Evolutionary conservation across 2,797 vertebrate genomes (phyloP).

Genomic region (Ficedula albicollis): DNA sequence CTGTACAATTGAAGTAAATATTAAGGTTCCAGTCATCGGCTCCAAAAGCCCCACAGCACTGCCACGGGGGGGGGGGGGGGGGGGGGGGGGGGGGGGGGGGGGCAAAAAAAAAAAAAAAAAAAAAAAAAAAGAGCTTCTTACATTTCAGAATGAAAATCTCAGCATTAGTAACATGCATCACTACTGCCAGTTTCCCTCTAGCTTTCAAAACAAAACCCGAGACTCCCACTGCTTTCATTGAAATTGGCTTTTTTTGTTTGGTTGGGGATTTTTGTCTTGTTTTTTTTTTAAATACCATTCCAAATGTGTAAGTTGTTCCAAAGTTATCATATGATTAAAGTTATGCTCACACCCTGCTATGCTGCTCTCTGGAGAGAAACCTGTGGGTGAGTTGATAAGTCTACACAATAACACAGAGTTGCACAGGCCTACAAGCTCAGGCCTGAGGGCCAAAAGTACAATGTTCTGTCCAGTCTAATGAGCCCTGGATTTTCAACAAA

Average conservation of each 20-base stretch:
- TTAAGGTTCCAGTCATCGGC: constrained; percentile 99
- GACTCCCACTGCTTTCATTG: background rate
- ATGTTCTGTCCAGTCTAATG: background rate
- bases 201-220: background rate
- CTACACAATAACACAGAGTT: background rate
- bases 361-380: background rate
- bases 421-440: background rate
- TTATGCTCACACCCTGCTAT: background rate
- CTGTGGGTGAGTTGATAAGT: background rate
- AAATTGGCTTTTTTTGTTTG: background rate
- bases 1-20: constrained; percentile 99
- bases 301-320: background rate
- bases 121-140: background rate
- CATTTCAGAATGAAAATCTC: background rate
- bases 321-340: background rate
- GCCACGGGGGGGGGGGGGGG: too few relatives aligned
- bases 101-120: constrained; percentile 53
- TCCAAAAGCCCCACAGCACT: constrained; percentile 97
- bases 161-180: background rate
- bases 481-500: background rate
- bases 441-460: background rate
- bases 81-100: too few relatives aligned
- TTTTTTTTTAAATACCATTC: background rate
- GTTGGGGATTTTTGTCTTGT: background rate
- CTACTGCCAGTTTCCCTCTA: background rate